Conservation (phyloP, 2,797 vertebrate genomes). For the Buceros bicornis region DNA sequence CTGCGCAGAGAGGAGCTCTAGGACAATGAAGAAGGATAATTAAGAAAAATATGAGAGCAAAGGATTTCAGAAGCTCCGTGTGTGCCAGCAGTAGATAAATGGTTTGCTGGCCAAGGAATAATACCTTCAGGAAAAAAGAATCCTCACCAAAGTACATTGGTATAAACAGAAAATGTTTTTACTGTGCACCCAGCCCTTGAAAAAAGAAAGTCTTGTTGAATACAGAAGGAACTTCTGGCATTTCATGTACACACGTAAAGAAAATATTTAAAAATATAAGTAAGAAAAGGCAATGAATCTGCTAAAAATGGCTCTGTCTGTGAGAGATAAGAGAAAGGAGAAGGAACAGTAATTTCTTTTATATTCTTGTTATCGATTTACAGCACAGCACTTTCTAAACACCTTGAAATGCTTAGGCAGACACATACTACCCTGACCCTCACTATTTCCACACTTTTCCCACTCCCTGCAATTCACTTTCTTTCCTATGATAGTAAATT, state of each 20-base stretch:
- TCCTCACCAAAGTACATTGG: neutral
- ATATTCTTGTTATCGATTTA: conserved; percentile 4
- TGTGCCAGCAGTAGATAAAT: neutral
- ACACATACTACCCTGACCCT: neutral
- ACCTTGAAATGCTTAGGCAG: neutral
- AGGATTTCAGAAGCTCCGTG: neutral
- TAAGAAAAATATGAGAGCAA: conserved; percentile 3
- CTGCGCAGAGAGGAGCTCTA: neutral
- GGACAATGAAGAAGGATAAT: neutral
- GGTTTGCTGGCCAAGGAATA: neutral
- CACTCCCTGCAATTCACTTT: neutral
- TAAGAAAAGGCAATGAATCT: conserved; percentile 33
- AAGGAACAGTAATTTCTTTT: conserved; percentile 35
- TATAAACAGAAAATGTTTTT: conserved; percentile 21
- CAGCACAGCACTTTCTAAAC: neutral
- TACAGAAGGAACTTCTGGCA: neutral
- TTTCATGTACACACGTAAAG: neutral
- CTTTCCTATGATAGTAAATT: neutral
- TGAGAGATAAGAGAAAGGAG: conserved; percentile 34
- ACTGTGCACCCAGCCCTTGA: neutral
- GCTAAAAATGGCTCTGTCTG: conserved; percentile 26
- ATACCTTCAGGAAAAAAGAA: neutral
- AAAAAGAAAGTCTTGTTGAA: conserved; percentile 8
- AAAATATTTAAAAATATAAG: conserved; percentile 18
- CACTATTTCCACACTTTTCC: neutral